These are phyloP conservation scores for Delphinus delphis DNA, from an alignment of 2,113 vertebrate genomes.

Conservation along the genomic window DNA sequence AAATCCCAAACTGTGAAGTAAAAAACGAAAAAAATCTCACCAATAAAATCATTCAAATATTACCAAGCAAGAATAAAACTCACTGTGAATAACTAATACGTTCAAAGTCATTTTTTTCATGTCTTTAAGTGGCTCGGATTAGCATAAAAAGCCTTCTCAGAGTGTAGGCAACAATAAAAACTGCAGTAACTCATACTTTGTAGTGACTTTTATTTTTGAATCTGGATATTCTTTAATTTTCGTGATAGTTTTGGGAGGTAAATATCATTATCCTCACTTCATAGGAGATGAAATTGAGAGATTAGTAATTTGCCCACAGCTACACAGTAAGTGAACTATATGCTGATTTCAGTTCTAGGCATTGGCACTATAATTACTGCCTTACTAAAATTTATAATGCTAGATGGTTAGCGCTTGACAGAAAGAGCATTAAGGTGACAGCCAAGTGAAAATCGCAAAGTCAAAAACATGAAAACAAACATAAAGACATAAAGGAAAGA, in stretches of 20 bases:
- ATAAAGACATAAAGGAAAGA: neutral
- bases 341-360: slow-evolving; percentile 1
- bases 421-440: neutral
- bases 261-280: slow-evolving; percentile 68
- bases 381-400: neutral
- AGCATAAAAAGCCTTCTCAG: slow-evolving; percentile 59
- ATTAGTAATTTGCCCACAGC: slow-evolving; percentile 63
- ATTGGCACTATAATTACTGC: neutral
- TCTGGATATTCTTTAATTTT: slow-evolving; percentile 72
- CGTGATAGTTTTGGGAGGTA: slow-evolving; percentile 62
- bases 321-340: slow-evolving; percentile 44
- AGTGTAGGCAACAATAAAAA: slow-evolving; percentile 64
- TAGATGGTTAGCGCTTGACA: neutral
- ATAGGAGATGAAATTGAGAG: slow-evolving; percentile 63
- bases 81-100: slow-evolving; percentile 56
- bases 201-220: slow-evolving; percentile 65
- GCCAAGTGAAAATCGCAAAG: neutral
- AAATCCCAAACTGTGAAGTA: slow-evolving; percentile 57
- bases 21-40: slow-evolving; percentile 52
- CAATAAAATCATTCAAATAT: slow-evolving; percentile 63
- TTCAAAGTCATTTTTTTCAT: slow-evolving; percentile 64
- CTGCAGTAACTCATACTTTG: slow-evolving; percentile 62
- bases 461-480: neutral
- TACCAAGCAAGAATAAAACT: slow-evolving; percentile 68
- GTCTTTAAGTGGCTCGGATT: slow-evolving; percentile 58